Base-by-base conservation (phyloP, 2,888 invertebrate species). In the Tanaodytes sp. region DNA sequence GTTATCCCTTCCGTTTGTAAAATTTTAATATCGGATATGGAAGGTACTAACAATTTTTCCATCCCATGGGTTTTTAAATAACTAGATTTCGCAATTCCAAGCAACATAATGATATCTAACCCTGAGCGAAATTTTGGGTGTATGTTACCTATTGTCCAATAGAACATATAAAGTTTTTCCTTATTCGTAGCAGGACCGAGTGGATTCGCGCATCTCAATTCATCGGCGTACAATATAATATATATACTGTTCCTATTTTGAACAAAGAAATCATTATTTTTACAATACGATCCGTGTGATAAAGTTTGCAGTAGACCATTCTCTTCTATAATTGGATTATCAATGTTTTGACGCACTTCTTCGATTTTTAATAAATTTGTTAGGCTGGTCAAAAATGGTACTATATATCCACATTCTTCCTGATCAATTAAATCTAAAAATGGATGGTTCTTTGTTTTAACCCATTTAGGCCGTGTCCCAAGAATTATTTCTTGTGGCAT, bases 221-320 rank as follows among this genome's bases (percentile, higher is more conserved):
- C 58, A 18, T 58, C 75, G 31, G 65, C 70, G 42, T 77, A 76
- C 2, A 77, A 42, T 11, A 75, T 71, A 39, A 77, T 64, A 11
- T 70, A 71, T 39, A 77, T 42, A 27, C 69, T 54, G 36, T 68
- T 71, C 23, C 48, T 40, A 42, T 70, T 62, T 4, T 58, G 16
- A 33, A 43, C 20, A 73, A 76, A 58, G 66, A 74, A 27, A 19
- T 39, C 23, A 27, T 33, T 51, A 15, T 51, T 52, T 46, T 48
- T 62, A 42, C 71, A 77, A 36, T 67, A 51, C 1, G 19, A 42
- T 11, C 76, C 76, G 72, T 76, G 73, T 8, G 71, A 23, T 11
- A 51, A 37, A 1, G 69, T 69, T 31, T 64, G 27, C 8, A 42
- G 46, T 2, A 40, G 11, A 6, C 74, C 76, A 71, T 76, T 73